These are phyloP conservation scores for Uloborus diversus DNA, from an alignment of 1,140 invertebrate genomes.

Conservation along the genomic window DNA sequence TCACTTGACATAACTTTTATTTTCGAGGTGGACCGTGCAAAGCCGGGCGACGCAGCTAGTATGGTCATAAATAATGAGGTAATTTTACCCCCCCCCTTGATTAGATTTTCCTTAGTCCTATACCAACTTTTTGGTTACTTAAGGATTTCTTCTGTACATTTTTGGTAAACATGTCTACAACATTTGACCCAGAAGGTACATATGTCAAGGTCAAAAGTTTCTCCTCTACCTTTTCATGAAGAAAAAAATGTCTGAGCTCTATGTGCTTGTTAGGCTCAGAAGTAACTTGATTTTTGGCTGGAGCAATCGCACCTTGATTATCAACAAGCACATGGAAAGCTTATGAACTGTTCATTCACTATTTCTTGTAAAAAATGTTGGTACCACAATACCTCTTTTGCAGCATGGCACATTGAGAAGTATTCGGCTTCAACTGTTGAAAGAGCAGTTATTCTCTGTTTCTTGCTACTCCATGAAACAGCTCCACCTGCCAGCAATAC, in stretches of 20 bases:
- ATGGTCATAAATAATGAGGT: too few relatives aligned
- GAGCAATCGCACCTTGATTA: not conserved
- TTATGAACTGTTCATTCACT: not conserved
- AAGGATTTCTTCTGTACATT: not conserved
- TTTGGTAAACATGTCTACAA: not conserved
- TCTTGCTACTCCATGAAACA: not conserved
- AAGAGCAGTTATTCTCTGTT: not conserved
- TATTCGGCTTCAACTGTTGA: slow-evolving; percentile 64
- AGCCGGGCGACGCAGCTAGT: too few relatives aligned
- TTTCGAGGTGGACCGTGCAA: too few relatives aligned
- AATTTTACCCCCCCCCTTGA: too few relatives aligned
- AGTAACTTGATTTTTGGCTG: not conserved
- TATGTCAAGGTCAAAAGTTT: not conserved
- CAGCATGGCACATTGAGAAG: slow-evolving; percentile 63
- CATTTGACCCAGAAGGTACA: not conserved
- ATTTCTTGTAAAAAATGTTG: slow-evolving; percentile 11
- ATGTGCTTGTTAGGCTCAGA: not conserved
- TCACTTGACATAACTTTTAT: too few relatives aligned
- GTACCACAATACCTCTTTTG: slow-evolving; percentile 64
- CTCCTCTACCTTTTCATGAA: not conserved
- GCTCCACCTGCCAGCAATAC: not conserved
- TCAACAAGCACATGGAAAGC: not conserved
- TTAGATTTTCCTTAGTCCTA: not conserved
- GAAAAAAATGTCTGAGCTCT: not conserved
- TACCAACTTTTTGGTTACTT: not conserved